Evolutionary conservation across 1,140 invertebrate genomes (phyloP).

Genomic region (Caenorhabditis tropicalis): DNA sequence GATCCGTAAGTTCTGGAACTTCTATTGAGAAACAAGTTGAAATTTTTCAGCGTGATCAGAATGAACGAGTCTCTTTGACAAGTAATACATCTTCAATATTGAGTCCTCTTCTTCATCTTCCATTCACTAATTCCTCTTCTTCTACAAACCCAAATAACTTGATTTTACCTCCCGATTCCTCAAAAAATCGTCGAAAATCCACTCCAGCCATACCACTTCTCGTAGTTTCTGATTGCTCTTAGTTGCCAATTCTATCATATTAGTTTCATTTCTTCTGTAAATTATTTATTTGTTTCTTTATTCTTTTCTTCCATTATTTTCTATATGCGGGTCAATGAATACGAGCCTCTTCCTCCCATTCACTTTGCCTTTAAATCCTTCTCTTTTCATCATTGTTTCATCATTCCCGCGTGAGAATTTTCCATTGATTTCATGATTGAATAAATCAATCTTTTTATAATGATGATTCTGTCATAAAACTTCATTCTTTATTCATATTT

Average conservation of each 20-base stretch:
- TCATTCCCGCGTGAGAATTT: conserved; percentile 24
- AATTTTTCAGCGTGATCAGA: conserved; percentile 28
- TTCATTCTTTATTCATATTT: not conserved
- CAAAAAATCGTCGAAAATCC: conserved; percentile 24
- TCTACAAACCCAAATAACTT: conserved; percentile 12
- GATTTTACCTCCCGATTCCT: not conserved
- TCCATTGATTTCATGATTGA: not conserved
- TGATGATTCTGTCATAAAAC: not conserved
- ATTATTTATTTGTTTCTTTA: not conserved
- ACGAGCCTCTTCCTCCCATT: not conserved
- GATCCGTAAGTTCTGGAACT: not conserved
- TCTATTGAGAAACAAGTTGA: not conserved
- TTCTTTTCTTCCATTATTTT: not conserved
- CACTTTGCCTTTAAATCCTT: not conserved
- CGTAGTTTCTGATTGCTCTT: conserved; percentile 40
- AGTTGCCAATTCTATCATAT: not conserved
- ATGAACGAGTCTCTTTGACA: conserved; percentile 6
- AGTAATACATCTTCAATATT: conserved; percentile 4
- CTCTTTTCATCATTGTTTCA: not conserved
- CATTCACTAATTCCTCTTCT: not conserved
- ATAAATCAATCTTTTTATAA: not conserved
- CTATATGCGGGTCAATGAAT: conserved; percentile 34
- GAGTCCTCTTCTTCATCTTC: not conserved
- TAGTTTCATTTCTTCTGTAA: not conserved
- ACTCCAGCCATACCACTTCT: conserved; percentile 36